A percentile compares a stretch with the other conserved stretches of the same genome.
Evolutionary conservation across 2,113 vertebrate genomes (phyloP).

Genomic region (Limnothrissa miodon): DNA sequence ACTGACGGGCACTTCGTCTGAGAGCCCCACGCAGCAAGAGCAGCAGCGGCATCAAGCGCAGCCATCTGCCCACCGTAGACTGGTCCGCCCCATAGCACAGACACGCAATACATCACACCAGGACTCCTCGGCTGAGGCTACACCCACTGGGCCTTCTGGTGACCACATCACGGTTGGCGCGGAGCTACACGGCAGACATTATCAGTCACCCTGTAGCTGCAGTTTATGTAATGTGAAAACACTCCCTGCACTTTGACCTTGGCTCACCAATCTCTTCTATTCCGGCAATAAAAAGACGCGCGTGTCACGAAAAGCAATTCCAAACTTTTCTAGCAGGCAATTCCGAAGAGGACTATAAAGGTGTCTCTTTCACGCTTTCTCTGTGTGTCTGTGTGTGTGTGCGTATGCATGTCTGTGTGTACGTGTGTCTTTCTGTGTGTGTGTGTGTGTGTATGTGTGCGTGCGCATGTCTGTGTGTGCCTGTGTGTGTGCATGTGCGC

Average conservation of each 20-base stretch:
- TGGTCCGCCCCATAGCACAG: neutral
- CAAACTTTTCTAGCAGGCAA: neutral
- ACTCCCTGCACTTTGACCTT: neutral
- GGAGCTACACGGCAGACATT: neutral
- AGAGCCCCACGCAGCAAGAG: neutral
- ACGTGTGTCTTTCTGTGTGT: slow-evolving; percentile 10
- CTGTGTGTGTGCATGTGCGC: slow-evolving; percentile 25
- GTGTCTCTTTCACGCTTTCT: neutral
- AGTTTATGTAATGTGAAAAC: neutral
- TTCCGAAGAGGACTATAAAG: neutral
- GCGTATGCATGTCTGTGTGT: neutral
- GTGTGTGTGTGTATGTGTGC: slow-evolving; percentile 4
- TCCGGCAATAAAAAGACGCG: neutral
- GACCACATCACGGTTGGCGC: neutral
- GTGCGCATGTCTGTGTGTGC: neutral
- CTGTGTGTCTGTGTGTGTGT: slow-evolving; percentile 12
- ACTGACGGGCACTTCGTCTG: neutral
- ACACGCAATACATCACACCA: neutral
- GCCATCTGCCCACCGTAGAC: neutral
- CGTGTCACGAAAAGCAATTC: neutral
- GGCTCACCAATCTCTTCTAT: neutral
- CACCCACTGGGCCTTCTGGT: slow-evolving; percentile 37
- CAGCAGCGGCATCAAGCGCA: neutral
- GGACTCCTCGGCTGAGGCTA: slow-evolving; percentile 41
- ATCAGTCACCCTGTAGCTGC: neutral